Base-by-base conservation (phyloP, 2,888 invertebrate genomes). In the Stratiomys singularior region DNA sequence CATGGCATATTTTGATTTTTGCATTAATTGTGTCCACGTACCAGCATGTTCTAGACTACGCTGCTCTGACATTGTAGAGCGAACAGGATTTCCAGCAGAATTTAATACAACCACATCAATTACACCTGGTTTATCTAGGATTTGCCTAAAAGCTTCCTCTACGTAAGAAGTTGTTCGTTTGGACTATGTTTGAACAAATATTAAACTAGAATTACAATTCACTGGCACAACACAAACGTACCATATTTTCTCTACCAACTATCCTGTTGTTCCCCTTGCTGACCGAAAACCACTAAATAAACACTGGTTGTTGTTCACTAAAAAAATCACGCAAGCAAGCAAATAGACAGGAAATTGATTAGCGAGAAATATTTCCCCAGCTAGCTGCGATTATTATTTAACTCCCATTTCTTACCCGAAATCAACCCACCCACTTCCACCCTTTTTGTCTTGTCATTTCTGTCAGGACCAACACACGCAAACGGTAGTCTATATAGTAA, bases 91-190 rank as follows among this genome's bases (percentile, higher is more conserved):
- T 1, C 86, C 85, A 1, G 81, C 81, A 13, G 81, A 81, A 69
- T 87, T 86, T 77, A 86, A 79, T 9, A 86, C 83, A 0, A 86
- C 81, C 13, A 86, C 82, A 28, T 86, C 85, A 15, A 82, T 81
- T 1, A 86, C 82, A 27, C 84, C 86, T 0, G 84, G 84, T 30
- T 86, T 83, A 13, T 80, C 78, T 27, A 82, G 21, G 2, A 87
- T 81, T 72, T 81, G 80, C 0, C 81, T 81, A 72, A 81, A 86
- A 0, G 83, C 85, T 76, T 84, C 84, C 23, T 86, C 83, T 0
- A 86, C 84, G 78, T 86, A 86, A 1, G 83, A 78, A 37, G 81
- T 82, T 0, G 86, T 86, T 28, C 85, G 83, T 77, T 85, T 86
- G 3, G 80, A 30, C 58, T 66, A 25, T 7, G 4, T 15, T 44